Evolutionary conservation across 2,113 vertebrate genomes (phyloP).

Genomic region (Mellivora capensis): DNA sequence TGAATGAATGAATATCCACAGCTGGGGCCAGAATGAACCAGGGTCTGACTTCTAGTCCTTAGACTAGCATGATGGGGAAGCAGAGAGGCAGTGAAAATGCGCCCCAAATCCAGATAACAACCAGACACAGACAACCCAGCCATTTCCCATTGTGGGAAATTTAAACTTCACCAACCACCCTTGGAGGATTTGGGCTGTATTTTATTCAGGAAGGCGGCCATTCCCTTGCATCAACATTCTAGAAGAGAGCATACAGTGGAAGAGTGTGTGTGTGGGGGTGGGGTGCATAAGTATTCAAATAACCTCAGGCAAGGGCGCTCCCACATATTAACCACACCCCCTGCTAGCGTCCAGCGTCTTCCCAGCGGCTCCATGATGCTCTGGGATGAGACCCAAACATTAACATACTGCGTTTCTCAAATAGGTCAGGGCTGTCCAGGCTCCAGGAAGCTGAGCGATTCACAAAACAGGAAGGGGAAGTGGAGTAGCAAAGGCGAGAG

Average conservation of each 20-base stretch:
- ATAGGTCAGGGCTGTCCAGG: background rate
- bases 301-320: background rate
- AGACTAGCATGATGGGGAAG: background rate
- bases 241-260: background rate
- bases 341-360: background rate
- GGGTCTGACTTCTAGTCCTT: background rate
- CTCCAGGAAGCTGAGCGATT: background rate
- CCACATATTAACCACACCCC: background rate
- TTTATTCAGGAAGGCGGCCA: background rate
- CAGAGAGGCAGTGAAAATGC: background rate
- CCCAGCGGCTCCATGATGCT: background rate
- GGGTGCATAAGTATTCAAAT: background rate
- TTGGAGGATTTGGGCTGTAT: background rate
- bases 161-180: background rate
- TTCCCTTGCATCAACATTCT: background rate
- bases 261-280: background rate
- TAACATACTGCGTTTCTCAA: background rate
- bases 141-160: background rate
- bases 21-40: background rate
- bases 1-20: background rate
- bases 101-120: background rate
- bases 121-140: background rate
- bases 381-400: background rate
- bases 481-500: background rate
- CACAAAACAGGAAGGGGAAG: background rate